Evolutionary conservation across 2,113 vertebrate species (phyloP).

Genomic region (Rostratula benghalensis): DNA sequence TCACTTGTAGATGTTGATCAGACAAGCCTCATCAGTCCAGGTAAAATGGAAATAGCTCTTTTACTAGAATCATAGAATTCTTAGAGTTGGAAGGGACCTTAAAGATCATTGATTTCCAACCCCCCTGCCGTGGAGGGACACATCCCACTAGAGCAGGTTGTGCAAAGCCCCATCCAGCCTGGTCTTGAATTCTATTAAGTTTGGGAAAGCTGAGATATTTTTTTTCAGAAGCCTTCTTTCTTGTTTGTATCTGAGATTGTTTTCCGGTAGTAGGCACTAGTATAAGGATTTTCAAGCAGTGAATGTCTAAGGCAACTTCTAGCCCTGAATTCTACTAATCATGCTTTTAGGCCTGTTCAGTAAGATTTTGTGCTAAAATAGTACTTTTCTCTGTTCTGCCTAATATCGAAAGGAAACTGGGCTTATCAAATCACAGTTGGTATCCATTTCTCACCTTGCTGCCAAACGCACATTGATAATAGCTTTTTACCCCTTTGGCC

Average conservation of each 20-base stretch:
- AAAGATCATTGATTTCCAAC: too few species aligned
- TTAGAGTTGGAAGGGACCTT: too few species aligned
- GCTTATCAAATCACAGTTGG: not conserved
- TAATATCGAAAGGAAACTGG: not conserved
- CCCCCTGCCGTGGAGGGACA: too few species aligned
- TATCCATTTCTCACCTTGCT: not conserved
- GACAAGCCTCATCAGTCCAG: not conserved
- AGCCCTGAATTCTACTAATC: not conserved
- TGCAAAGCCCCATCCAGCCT: too few species aligned
- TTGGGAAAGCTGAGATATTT: not conserved
- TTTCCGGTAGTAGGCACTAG: not conserved
- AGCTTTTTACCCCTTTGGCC: not conserved
- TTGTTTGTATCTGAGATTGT: not conserved
- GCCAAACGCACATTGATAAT: not conserved
- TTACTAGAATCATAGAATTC: not conserved
- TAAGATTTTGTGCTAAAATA: not conserved
- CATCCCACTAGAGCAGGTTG: too few species aligned
- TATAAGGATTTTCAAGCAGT: not conserved
- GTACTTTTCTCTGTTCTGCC: not conserved
- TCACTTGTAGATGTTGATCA: not conserved
- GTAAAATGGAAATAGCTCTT: not conserved
- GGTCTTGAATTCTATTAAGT: not conserved
- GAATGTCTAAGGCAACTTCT: not conserved
- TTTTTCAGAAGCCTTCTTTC: not conserved
- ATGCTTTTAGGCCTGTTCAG: not conserved